These are phyloP conservation scores for Myiopsitta monachus DNA, from an alignment of 2,113 vertebrate genomes.

Conservation along the genomic window DNA sequence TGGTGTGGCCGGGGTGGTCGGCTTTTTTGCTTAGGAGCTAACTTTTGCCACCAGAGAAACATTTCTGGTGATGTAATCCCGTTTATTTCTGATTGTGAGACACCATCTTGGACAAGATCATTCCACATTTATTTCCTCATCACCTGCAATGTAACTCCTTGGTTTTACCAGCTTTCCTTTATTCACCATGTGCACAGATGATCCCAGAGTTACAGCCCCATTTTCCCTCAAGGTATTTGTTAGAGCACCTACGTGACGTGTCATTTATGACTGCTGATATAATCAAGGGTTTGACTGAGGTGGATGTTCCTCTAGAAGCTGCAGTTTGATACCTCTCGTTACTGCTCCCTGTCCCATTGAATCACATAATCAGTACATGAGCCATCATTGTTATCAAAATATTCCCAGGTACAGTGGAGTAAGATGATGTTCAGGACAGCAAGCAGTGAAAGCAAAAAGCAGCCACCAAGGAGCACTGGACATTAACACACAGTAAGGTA, in stretches of 20 bases:
- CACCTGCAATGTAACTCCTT: neutral
- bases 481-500: neutral
- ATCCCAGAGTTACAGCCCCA: neutral
- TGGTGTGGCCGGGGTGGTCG: neutral
- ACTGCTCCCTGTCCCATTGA: neutral
- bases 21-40: neutral
- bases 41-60: accelerated
- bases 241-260: neutral
- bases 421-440: neutral
- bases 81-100: neutral
- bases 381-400: neutral
- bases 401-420: neutral
- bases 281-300: neutral
- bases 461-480: neutral
- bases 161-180: neutral
- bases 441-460: neutral
- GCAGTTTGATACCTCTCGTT: neutral
- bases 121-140: neutral
- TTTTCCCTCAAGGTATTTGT: neutral
- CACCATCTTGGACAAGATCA: neutral
- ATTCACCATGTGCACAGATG: no score
- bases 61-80: neutral
- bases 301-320: neutral
- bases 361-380: neutral
- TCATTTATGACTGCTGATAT: neutral